These are phyloP conservation scores for Chorisops tibialis DNA, from an alignment of 2,888 invertebrate species.

Conservation along the genomic window DNA sequence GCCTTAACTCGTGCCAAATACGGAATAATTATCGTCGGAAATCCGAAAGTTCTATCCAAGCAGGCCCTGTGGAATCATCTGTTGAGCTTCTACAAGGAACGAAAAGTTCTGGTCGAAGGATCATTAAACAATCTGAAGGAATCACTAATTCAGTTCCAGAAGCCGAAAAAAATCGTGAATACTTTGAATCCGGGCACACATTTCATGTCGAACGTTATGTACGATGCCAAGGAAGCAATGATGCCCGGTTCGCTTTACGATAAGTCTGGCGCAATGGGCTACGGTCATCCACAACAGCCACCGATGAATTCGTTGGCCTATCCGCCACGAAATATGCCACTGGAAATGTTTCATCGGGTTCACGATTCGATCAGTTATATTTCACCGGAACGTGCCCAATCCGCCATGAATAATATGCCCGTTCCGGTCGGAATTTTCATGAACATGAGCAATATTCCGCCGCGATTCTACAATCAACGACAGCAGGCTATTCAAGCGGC, in stretches of 20 bases:
- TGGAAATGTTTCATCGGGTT: conserved; percentile 65
- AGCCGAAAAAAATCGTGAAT: conserved; percentile 93
- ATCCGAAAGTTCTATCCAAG: conserved; percentile 97
- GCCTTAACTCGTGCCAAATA: conserved; percentile 96
- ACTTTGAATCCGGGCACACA: conserved; percentile 93
- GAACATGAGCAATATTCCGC: conserved; percentile 79
- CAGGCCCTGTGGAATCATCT: conserved; percentile 99
- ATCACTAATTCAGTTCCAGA: conserved; percentile 93
- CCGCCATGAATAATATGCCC: conserved; percentile 75
- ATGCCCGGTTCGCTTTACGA: conserved; percentile 93
- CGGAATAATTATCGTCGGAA: conserved; percentile 97
- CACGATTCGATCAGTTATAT: conserved; percentile 92
- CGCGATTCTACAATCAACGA: conserved; percentile 72
- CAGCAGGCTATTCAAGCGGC: conserved; percentile 60
- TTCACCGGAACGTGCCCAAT: conserved; percentile 76
- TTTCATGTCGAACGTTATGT: conserved; percentile 97
- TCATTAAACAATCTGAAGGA: conserved; percentile 96
- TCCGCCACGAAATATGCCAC: conserved; percentile 43
- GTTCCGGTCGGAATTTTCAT: conserved; percentile 94
- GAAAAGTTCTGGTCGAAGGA: conserved; percentile 90
- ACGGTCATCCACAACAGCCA: conserved; percentile 14
- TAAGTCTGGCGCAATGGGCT: conserved; percentile 56
- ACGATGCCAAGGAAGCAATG: conserved; percentile 92
- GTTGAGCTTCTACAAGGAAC: conserved; percentile 95
- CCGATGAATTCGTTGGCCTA: conserved; percentile 34